These are phyloP conservation scores for Pristionchus arcanus DNA, from an alignment of 2,888 invertebrate genomes.

Conservation along the genomic window DNA sequence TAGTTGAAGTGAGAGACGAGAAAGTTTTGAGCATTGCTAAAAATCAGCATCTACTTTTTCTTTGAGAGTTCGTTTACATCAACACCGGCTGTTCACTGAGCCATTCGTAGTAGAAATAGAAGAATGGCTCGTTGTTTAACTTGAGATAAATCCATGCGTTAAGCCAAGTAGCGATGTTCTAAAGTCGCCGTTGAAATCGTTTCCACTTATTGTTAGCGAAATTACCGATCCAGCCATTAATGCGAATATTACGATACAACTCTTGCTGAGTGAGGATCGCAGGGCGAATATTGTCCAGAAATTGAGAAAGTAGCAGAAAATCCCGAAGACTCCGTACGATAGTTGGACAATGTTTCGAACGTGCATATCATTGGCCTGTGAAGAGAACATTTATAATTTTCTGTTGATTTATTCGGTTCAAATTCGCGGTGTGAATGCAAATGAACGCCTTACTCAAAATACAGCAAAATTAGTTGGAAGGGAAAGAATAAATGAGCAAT, in stretches of 20 bases:
- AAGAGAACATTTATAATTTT: no score
- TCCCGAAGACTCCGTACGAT: background rate
- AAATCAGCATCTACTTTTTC: background rate
- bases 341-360: background rate
- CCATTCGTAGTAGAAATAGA: background rate
- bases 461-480: background rate
- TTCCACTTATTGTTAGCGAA: background rate
- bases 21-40: background rate
- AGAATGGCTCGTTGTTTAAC: background rate
- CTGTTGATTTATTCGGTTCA: no score
- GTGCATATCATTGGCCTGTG: background rate
- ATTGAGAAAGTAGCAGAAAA: background rate
- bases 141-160: background rate
- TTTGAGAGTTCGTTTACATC: background rate
- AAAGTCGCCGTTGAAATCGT: background rate
- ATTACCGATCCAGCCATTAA: background rate
- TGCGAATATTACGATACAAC: background rate
- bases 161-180: background rate
- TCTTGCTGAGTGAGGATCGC: background rate
- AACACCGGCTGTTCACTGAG: background rate
- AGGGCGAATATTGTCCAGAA: background rate
- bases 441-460: no score
- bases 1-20: background rate
- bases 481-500: background rate
- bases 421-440: no score